Base-by-base conservation (phyloP, 30 jellyfish, hydroid and myxozoan genomes). In the Aurelia sp. region DNA sequence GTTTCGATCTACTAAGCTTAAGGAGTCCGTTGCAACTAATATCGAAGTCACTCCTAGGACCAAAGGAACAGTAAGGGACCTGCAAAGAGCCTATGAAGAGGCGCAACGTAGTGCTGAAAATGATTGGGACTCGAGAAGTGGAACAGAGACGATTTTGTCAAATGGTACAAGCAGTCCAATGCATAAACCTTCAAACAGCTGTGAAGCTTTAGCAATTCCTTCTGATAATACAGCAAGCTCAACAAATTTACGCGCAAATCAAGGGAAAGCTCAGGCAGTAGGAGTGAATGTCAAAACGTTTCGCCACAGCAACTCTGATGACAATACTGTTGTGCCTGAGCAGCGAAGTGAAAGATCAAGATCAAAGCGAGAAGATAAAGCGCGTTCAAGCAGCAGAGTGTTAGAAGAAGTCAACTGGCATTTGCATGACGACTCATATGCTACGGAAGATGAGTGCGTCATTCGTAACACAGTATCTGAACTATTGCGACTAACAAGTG, bases 401-500 rank as follows among this genome's bases (percentile, higher is more conserved):
- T 59, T 21, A 13, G 69, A 59, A 59, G 69, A 59, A 18, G 30
- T 37, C 19, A 70, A 70, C 10, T 18, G 57, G 81, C 81, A 44
- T 16, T 20, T 18, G 50, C 71, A 51, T 7, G 71, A 22, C 9
- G 47, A 11, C 4, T 17, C 84, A 3, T 10, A 73, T 51, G 23
- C n/a, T 3, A 62, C 59, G 30, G 81, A n/a, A 6, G 71, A 48
- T 73, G 20, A 18, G 51, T 16, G 35, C 50, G 22, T 44, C 22
- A 51, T 44, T 12, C 55, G 61, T 17, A 19, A 73, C 5, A 48
- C 47, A 9, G 18, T 51, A 33, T 73, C 84, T 35, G 61, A 73
- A 30, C 31, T 73, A 59, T 44, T 73, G 20, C 61, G 62, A 23
- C 11, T 76, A 40, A 76, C 86, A 27, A 66, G 23, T 30, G 86